Conservation (phyloP, 2,113 vertebrate genomes). For the Ailuropoda melanoleuca region DNA sequence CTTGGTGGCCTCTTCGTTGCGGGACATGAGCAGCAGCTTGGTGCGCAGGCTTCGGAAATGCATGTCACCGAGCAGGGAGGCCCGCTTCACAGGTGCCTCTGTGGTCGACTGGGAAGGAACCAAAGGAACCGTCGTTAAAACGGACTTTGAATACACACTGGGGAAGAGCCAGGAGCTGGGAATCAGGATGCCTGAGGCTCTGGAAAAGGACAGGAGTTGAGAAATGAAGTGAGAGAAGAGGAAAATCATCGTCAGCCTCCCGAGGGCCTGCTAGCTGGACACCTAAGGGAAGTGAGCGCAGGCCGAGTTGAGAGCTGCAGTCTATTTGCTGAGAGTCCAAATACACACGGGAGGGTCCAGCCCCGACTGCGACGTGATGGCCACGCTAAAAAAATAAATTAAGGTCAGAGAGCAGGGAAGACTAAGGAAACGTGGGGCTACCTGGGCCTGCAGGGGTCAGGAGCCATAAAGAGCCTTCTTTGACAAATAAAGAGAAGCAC, state of each 20-base stretch:
- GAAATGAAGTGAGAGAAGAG: constrained; percentile 7
- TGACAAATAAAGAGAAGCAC: background rate
- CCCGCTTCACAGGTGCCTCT: constrained; percentile 92
- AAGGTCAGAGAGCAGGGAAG: background rate
- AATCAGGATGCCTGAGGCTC: background rate
- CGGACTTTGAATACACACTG: background rate
- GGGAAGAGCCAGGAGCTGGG: background rate
- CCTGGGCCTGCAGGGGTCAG: background rate
- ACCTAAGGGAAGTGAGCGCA: background rate
- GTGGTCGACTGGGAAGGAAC: constrained; percentile 89
- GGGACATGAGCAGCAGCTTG: constrained; percentile 93
- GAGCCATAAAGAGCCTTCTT: background rate
- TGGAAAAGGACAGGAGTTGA: background rate
- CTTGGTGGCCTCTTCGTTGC: constrained; percentile 95
- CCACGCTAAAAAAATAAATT: background rate
- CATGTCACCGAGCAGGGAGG: constrained; percentile 93
- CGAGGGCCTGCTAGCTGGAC: background rate
- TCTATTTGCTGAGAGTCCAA: background rate
- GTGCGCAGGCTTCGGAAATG: constrained; percentile 95
- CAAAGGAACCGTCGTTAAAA: constrained; percentile 16
- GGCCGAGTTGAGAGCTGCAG: background rate
- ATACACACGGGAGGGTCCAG: background rate
- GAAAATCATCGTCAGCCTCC: background rate
- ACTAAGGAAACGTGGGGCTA: background rate
- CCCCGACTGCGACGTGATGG: background rate